A percentile compares a stretch with the other conserved stretches of the same genome.
These are phyloP conservation scores for Diploscapter pachys DNA, from an alignment of 1,140 invertebrate genomes.

Conservation along the genomic window DNA sequence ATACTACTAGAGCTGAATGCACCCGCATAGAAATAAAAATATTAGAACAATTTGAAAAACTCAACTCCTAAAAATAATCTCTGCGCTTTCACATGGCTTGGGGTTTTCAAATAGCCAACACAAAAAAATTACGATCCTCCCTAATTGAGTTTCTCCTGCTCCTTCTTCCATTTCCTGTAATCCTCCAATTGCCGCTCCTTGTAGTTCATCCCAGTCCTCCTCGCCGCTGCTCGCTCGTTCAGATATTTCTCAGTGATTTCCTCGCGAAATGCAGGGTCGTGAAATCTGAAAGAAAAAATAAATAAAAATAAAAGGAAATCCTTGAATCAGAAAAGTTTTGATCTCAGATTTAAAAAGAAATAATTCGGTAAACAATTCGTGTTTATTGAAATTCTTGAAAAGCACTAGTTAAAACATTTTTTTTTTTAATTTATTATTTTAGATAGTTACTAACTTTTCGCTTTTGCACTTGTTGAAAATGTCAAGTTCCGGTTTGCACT, in stretches of 20 bases:
- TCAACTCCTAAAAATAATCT: background rate
- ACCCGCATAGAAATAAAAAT: background rate
- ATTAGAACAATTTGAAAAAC: slow-evolving; percentile 13
- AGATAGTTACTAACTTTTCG: slow-evolving; percentile 38
- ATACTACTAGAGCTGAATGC: too few relatives aligned
- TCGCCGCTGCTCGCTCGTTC: slow-evolving; percentile 40
- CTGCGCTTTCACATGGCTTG: too few relatives aligned
- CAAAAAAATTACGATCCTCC: background rate
- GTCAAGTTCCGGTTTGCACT: slow-evolving; percentile 40
- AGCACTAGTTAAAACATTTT: background rate
- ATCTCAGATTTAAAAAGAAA: background rate
- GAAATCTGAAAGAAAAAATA: slow-evolving; percentile 42
- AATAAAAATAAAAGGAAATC: background rate
- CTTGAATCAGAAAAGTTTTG: background rate
- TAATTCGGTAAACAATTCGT: too few relatives aligned
- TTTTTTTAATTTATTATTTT: background rate
- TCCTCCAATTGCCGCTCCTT: slow-evolving; percentile 36
- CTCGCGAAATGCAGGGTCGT: slow-evolving; percentile 49
- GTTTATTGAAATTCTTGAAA: background rate
- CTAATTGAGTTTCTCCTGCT: background rate
- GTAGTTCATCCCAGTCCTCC: slow-evolving; percentile 31
- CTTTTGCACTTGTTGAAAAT: slow-evolving; percentile 48
- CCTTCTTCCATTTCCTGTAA: slow-evolving; percentile 37
- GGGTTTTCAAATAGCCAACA: slow-evolving; percentile 2
- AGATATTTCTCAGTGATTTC: slow-evolving; percentile 51